A percentile compares a stretch with the other conserved stretches of the same genome.
phyloP scores from a whole-genome alignment of 2,113 vertebrate species.

The Daboia siamensis region DNA sequence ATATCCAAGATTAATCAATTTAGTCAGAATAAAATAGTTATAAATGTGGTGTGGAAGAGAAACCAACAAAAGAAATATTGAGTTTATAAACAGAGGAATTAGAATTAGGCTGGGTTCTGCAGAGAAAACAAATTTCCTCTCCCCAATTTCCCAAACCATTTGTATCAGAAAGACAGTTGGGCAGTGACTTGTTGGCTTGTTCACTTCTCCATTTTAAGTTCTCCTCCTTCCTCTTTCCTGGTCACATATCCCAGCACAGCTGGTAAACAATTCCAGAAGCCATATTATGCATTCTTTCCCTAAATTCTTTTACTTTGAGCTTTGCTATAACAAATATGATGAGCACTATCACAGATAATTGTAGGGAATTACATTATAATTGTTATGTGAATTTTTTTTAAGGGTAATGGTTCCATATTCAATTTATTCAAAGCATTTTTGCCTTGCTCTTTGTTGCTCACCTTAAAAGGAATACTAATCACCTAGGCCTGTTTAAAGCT shows the following conservation, averaged over 20 bases:
- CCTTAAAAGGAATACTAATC: background rate
- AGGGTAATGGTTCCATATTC: conserved; percentile 1
- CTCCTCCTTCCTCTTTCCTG: background rate
- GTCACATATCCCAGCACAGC: background rate
- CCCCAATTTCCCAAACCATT: background rate
- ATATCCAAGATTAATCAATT: background rate
- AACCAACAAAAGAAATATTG: background rate
- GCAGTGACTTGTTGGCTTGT: background rate
- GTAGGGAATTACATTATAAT: conserved; percentile 4
- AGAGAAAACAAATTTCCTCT: background rate
- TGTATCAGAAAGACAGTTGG: background rate
- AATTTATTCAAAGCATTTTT: background rate
- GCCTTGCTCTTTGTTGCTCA: background rate
- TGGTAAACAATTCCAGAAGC: background rate
- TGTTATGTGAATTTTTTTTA: background rate
- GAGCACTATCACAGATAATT: background rate
- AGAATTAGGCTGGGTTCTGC: background rate
- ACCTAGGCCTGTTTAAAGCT: background rate
- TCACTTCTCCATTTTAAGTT: background rate
- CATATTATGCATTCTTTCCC: background rate
- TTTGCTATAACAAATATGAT: background rate
- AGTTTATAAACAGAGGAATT: background rate
- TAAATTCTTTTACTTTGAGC: conserved; percentile 3
- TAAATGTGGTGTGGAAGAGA: background rate
- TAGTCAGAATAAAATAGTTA: background rate